Conservation (phyloP, 1,140 invertebrate species). For the Polypedilum vanderplanki region DNA sequence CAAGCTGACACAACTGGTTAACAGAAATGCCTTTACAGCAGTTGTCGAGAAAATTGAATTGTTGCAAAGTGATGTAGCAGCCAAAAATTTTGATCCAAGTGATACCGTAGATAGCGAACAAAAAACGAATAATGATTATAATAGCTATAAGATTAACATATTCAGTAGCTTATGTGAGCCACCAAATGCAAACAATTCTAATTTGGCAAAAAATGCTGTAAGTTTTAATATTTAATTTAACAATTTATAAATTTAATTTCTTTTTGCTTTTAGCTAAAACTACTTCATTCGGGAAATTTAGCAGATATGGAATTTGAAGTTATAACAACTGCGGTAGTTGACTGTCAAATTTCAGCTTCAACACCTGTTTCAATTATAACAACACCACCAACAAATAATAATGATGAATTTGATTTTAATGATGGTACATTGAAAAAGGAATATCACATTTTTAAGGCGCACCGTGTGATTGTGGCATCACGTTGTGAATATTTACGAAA, state of each 20-base stretch:
- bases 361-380: slow-evolving; percentile 16
- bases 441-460: slow-evolving; percentile 47
- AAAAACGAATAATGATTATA: slow-evolving; percentile 38
- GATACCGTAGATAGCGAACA: slow-evolving; percentile 35
- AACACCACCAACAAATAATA: background rate
- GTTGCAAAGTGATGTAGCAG: slow-evolving; percentile 37
- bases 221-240: slow-evolving; percentile 34
- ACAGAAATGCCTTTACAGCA: slow-evolving; percentile 53
- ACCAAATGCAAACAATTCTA: slow-evolving; percentile 50
- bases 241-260: background rate
- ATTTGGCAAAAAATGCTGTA: slow-evolving; percentile 50
- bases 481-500: slow-evolving; percentile 63
- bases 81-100: slow-evolving; percentile 34
- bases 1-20: slow-evolving; percentile 48
- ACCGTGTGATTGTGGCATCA: slow-evolving; percentile 59
- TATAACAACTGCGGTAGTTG: slow-evolving; percentile 8
- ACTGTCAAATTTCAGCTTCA: background rate
- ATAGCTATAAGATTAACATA: slow-evolving; percentile 49
- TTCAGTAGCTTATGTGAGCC: slow-evolving; percentile 56
- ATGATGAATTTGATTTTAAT: slow-evolving; percentile 20
- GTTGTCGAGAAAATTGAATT: slow-evolving; percentile 50
- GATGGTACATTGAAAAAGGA: slow-evolving; percentile 32
- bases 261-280: slow-evolving; percentile 4
- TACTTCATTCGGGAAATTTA: slow-evolving; percentile 47
- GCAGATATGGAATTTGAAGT: slow-evolving; percentile 65